Evolutionary conservation across 2,888 invertebrate species (phyloP), one percentile per base, ranked within the genome.

Genomic region (Psococerastis gibbosa): DNA sequence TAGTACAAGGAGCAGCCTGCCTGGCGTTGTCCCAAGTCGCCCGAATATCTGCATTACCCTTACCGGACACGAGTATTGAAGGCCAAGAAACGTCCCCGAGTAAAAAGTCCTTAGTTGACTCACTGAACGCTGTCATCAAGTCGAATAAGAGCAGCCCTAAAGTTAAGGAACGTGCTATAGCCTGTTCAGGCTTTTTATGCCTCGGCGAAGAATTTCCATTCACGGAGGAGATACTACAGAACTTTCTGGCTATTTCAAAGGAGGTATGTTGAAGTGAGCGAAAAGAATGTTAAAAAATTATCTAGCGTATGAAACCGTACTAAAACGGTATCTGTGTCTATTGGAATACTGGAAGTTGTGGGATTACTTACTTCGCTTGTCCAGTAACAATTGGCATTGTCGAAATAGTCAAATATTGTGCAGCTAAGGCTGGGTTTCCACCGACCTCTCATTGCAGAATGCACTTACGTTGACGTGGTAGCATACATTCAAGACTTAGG

Each of bases 171-270:
- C 75, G 74, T 53, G 78, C 85, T 22, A 74, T 82, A 3, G 70
- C 71, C 51, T 75, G 84, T 43, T 61, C 85, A 31, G 89, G 89
- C 0, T 66, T 78, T 51, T 59, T 91, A 50, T 87, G 87, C 54
- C 74, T 88, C 42, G 89, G 89, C 0, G 88, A 89, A 58, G 65
- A 70, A 44, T 73, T 83, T 52, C 73, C 78, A 18, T 76, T 79
- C 51, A 72, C 78, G 0, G 71, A 73, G 54, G 69, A 74, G 46
- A 75, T 84, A 49, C 69, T 85, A 13, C 71, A 78, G 50, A 78
- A 78, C 46, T 75, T 91, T 52, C 61, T 89, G 47, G 71, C 76
- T 47, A 73, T 79, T 56, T 76, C 81, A 38, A 83, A 79, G 63
- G 76, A 81, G 60, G 82, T 78, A 56, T n/a, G n/a, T n/a, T n/a